A percentile compares a stretch with the other conserved stretches of the same genome.
Evolutionary conservation across 2,888 invertebrate genomes (phyloP).

Genomic region (Dryomyza anilis): DNA sequence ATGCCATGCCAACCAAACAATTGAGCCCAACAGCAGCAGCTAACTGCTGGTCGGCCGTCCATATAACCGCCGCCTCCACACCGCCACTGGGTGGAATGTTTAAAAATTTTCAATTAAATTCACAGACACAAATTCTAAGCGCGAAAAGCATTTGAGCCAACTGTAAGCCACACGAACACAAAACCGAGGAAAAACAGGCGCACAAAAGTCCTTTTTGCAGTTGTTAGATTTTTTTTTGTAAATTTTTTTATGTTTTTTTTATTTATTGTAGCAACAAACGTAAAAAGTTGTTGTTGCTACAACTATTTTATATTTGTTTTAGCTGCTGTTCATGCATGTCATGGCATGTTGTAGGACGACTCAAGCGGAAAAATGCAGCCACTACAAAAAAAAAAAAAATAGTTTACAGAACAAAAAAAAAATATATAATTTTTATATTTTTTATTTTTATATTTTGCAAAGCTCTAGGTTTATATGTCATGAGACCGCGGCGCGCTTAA

Average conservation of each 20-base stretch:
- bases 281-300: constrained; percentile 1
- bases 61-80: no score
- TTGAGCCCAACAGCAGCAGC: no score
- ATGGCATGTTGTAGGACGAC: no score
- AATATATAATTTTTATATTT: no score
- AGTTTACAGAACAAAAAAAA: no score
- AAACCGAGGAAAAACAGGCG: not conserved
- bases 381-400: no score
- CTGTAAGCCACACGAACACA: not conserved
- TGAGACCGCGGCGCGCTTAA: not conserved
- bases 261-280: not conserved
- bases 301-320: not conserved
- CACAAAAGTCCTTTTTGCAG: not conserved
- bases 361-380: no score
- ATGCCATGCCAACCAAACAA: no score
- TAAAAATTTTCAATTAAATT: constrained; percentile 19
- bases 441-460: not conserved
- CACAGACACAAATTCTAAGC: constrained; percentile 3
- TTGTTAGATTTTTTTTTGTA: not conserved
- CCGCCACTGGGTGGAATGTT: no score
- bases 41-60: no score
- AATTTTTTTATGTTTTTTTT: not conserved
- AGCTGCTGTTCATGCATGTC: no score
- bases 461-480: not conserved
- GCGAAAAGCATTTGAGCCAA: constrained; percentile 14